Evolutionary conservation across 2,888 invertebrate species (phyloP), one percentile per base, ranked within the genome.

Genomic region (Polyommatus iphigenia): DNA sequence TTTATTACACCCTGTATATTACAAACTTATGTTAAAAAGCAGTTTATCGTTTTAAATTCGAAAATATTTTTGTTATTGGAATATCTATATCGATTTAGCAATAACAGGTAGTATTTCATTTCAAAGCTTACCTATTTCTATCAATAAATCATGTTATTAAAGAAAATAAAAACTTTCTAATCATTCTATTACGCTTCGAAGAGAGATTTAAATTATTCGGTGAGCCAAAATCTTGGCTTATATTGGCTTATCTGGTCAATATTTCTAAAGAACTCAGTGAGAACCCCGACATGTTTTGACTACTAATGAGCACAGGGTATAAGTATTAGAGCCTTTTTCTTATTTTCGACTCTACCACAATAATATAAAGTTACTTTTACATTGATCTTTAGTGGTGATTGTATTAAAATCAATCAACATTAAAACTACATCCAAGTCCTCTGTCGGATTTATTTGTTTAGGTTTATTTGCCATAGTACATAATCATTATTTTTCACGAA

Each of bases 321-420:
- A 13, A 10, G 24, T 62, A 24, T 24, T 5, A 20, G 13, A 32
- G 29, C 18, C 15, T 6, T 5, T 32, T 15, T 32, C 29, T 13
- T 32, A 67, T 67, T 67, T 67, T 67, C 29, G 24, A 67, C 67
- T 67, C 15, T 32, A 29, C 5, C 3, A 10, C 29, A 5, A 67
- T 0, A 29, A 6, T 0, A 67, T 18, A 67, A 67, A 32, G 67
- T 67, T 3, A 29, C 29, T 15, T 29, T 67, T 32, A 18, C 6
- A 18, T 59, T 32, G 15, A 24, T 20, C 4, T 62, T 15, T 5
- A 29, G 29, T 1, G 2, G 20, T 32, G 67, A 67, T 67, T 67
- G 67, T 67, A 67, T 67, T 32, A 67, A 67, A 67, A 67, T 67
- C 67, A 67, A 67, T 67, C 67, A 67, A 67, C 67, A 67, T 67